Base-by-base conservation (phyloP, 2,113 vertebrate genomes). In the Paedocypris sp. region DNA sequence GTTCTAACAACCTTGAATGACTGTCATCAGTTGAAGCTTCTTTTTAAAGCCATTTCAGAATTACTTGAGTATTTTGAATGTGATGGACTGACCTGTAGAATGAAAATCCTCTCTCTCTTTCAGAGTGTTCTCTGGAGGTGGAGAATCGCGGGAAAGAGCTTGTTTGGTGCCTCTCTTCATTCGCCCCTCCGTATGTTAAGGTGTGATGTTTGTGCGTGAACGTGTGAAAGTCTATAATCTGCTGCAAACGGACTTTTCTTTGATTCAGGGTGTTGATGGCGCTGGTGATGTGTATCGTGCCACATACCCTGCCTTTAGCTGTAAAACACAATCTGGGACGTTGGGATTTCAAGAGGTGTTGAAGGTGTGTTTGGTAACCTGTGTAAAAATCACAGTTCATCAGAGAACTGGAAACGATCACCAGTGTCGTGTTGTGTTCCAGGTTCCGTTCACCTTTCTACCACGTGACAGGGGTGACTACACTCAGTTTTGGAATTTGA, bases 401-500 rank as follows among this genome's bases (percentile, higher is more conserved):
- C 10, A 5, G 25, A 15, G n/a, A 28, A 4, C 3, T 23, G 16
- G 11, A 3, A n/a, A n/a, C 15, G 2, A 33, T 43, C 12, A 8
- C 12, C 26, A 28, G 9, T 16, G 18, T 18, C 47, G 19, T 38
- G 1, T 19, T 45, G 12, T 13, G n/a, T 15, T 25, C n/a, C 13
- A 98, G 95, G 77, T 98, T 66, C 80, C 82, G 2, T 10, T 95
- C 18, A 82, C 73, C 0, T 98, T 98, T 82, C 76, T 93, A 52
- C 95, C 95, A 26, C 85, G 90, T 75, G 87, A 90, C 53, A 64
- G 62, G 59, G 95, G 95, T 2, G 78, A 91, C 67, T 98, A 94
- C 47, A 85, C 89, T 9, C 94, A 98, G 69, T 97, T 94, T 73
- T 98, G 95, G 95, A 91, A 97, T 70, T 75, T 93, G 50, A 92